Conservation (phyloP, 2,113 vertebrate species). For the Aptenodytes patagonicus region DNA sequence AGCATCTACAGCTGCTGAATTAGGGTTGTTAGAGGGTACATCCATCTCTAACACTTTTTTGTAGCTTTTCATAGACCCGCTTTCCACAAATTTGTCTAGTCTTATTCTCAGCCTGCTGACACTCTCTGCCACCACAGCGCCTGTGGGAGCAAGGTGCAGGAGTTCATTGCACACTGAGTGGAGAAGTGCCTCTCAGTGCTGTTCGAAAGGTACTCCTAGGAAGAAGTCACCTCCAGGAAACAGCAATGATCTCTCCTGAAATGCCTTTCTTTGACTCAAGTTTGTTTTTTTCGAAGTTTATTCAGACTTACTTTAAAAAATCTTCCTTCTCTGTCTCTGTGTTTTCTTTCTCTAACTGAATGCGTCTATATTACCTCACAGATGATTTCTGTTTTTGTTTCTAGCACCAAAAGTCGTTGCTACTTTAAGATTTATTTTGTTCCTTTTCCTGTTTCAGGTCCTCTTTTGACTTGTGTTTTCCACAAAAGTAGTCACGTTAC, state of each 20-base stretch:
- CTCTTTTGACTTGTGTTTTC: not conserved
- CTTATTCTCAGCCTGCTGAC: not conserved
- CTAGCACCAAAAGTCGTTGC: not conserved
- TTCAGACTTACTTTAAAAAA: not conserved
- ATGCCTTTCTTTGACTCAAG: not conserved
- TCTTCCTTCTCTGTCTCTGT: not conserved
- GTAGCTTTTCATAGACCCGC: not conserved
- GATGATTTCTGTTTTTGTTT: not conserved
- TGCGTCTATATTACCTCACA: not conserved
- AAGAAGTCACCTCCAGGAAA: not conserved
- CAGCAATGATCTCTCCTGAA: not conserved
- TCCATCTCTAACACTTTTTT: not conserved
- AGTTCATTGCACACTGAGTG: not conserved
- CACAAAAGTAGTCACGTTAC: not conserved
- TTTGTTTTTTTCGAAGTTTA: not conserved
- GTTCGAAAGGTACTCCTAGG: not conserved
- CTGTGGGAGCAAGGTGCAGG: not conserved
- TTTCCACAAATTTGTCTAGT: not conserved
- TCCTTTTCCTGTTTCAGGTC: constrained; percentile 11
- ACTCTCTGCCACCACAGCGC: rapidly evolving
- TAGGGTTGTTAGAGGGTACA: not conserved
- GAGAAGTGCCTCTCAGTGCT: not conserved
- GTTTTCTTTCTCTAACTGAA: not conserved
- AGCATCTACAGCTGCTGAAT: not conserved
- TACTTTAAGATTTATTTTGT: not conserved